Percentiles rank a stretch among this genome's conserved stretches.
Evolutionary conservation across 2,888 invertebrate species (phyloP).

Genomic region (Cryptus armator): DNA sequence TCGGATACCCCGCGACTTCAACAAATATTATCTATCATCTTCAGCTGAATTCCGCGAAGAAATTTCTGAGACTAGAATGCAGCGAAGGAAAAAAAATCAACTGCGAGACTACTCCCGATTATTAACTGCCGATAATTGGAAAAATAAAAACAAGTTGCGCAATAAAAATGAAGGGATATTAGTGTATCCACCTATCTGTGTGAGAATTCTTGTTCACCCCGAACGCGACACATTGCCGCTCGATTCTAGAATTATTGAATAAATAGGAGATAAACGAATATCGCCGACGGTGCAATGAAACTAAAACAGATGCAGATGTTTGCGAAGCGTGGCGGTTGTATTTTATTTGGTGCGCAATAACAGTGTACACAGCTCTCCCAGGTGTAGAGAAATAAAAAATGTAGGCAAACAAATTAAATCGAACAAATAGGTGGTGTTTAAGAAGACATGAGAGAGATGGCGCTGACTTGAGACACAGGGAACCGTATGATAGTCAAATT

Average conservation of each 20-base stretch:
- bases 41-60: not conserved
- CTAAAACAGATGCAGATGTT: too few species aligned
- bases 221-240: not conserved
- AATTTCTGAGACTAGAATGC: constrained; percentile 1
- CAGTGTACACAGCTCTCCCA: too few species aligned
- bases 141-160: not conserved
- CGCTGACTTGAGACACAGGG: too few species aligned
- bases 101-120: not conserved
- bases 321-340: too few species aligned
- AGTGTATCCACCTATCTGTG: not conserved
- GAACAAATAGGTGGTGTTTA: too few species aligned
- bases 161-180: not conserved
- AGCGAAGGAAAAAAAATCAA: not conserved
- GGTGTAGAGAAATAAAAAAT: too few species aligned
- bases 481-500: too few species aligned
- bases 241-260: not conserved
- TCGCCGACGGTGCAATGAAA: too few species aligned
- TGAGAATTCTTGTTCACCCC: not conserved
- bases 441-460: too few species aligned
- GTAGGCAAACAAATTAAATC: too few species aligned
- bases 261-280: not conserved
- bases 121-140: not conserved
- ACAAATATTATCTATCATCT: not conserved
- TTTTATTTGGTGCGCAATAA: too few species aligned
- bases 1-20: not conserved